Conservation (phyloP, 2,888 invertebrate genomes). For the Oeneis ivallda region DNA sequence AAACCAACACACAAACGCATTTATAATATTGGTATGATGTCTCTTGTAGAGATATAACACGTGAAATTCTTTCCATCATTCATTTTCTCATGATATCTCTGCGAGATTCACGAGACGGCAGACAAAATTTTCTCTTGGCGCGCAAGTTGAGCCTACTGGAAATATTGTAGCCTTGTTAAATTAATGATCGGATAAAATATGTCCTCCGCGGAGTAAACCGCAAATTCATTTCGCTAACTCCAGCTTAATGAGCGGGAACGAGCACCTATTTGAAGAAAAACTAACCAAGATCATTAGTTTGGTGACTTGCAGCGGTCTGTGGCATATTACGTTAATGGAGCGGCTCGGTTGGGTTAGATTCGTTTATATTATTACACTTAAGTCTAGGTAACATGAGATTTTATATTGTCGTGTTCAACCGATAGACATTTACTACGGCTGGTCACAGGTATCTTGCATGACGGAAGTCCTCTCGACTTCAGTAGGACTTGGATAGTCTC, state of each 20-base stretch:
- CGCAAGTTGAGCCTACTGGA: background rate
- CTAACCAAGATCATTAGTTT: constrained; percentile 63
- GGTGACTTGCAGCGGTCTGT: constrained; percentile 63
- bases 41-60: too few relatives aligned
- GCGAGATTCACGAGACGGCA: too few relatives aligned
- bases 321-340: constrained; percentile 54
- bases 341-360: constrained; percentile 25
- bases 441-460: too few relatives aligned
- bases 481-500: too few relatives aligned
- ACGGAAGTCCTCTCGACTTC: too few relatives aligned
- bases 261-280: constrained; percentile 54
- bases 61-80: too few relatives aligned
- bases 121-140: too few relatives aligned
- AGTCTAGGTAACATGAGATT: constrained; percentile 6
- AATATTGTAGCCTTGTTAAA: constrained; percentile 15
- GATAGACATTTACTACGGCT: too few relatives aligned
- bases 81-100: too few relatives aligned
- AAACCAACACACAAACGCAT: too few relatives aligned
- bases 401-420: too few relatives aligned
- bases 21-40: too few relatives aligned
- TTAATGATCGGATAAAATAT: constrained; percentile 24
- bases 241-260: constrained; percentile 39
- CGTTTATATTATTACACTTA: constrained; percentile 23
- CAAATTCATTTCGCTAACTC: constrained; percentile 32
- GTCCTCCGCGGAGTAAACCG: constrained; percentile 22